A percentile compares a stretch with the other conserved stretches of the same genome.
These are phyloP conservation scores for Caenorhabditis sp. DNA, from an alignment of 2,888 invertebrate genomes.

Conservation along the genomic window DNA sequence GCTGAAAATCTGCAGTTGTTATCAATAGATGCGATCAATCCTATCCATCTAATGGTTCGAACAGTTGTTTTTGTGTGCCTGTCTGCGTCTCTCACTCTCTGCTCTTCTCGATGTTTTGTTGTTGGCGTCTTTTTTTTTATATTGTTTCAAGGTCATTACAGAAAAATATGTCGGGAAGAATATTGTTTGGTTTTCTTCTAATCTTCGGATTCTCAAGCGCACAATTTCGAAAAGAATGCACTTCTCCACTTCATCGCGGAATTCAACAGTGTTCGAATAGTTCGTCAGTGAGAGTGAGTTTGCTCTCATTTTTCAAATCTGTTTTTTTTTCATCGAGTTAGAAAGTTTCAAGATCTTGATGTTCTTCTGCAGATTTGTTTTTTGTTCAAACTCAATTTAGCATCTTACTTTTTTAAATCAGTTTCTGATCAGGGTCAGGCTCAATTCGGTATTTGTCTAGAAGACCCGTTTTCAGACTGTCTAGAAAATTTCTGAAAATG, in stretches of 20 bases:
- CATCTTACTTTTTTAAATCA: too few species aligned
- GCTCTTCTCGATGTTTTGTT: neutral
- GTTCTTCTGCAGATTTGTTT: too few species aligned
- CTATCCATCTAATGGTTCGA: neutral
- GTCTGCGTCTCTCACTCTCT: neutral
- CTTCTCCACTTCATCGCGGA: slow-evolving; percentile 22
- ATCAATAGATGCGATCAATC: too few species aligned
- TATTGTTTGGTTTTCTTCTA: neutral
- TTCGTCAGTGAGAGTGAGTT: slow-evolving; percentile 21
- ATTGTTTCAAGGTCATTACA: neutral
- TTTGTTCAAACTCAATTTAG: too few species aligned
- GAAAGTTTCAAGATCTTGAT: too few species aligned
- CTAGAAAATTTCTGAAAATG: too few species aligned
- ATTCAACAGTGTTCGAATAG: slow-evolving; percentile 25
- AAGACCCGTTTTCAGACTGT: too few species aligned
- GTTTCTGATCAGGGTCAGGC: too few species aligned
- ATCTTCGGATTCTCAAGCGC: neutral
- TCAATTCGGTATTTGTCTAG: too few species aligned
- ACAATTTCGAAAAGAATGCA: slow-evolving; percentile 19
- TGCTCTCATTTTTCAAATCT: neutral
- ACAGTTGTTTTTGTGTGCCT: neutral
- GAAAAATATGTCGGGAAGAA: neutral
- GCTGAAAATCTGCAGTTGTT: too few species aligned
- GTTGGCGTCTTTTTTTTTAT: neutral
- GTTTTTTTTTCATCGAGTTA: too few species aligned